Percentiles rank a stretch among this genome's conserved stretches.
These are phyloP conservation scores for Dicrostonyx torquatus DNA, from an alignment of 2,797 vertebrate genomes.

Conservation along the genomic window DNA sequence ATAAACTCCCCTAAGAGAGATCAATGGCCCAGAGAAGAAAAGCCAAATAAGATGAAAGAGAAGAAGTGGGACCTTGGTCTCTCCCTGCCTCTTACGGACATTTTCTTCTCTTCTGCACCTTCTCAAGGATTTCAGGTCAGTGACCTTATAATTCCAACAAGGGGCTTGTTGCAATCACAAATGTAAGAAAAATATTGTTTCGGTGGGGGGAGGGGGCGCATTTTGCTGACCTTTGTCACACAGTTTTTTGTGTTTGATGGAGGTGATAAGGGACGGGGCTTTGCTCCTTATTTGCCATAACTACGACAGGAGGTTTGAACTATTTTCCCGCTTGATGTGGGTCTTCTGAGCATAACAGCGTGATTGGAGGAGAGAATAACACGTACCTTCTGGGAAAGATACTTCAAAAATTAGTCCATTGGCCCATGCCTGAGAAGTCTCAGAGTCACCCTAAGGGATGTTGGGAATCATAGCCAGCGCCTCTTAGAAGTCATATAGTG, in stretches of 20 bases:
- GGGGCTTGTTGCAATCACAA: not conserved
- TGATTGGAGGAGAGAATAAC: not conserved
- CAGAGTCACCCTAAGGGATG: not conserved
- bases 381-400: not conserved
- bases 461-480: not conserved
- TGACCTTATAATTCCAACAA: not conserved
- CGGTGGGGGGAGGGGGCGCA: not conserved
- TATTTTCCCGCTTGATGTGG: not conserved
- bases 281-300: not conserved
- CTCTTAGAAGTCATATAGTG: not conserved
- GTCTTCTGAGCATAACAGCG: not conserved
- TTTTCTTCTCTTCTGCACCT: not conserved
- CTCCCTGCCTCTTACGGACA: not conserved
- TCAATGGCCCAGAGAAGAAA: not conserved
- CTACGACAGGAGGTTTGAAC: not conserved
- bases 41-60: not conserved
- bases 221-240: slow-evolving; percentile 14
- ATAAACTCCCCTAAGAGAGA: not conserved
- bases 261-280: not conserved
- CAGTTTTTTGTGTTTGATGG: slow-evolving; percentile 28
- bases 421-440: not conserved
- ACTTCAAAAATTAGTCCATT: not conserved
- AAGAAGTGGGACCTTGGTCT: not conserved
- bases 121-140: not conserved
- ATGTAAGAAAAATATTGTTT: not conserved